Conservation (phyloP, 2,797 vertebrate species). For the Anguilla megastoma region DNA sequence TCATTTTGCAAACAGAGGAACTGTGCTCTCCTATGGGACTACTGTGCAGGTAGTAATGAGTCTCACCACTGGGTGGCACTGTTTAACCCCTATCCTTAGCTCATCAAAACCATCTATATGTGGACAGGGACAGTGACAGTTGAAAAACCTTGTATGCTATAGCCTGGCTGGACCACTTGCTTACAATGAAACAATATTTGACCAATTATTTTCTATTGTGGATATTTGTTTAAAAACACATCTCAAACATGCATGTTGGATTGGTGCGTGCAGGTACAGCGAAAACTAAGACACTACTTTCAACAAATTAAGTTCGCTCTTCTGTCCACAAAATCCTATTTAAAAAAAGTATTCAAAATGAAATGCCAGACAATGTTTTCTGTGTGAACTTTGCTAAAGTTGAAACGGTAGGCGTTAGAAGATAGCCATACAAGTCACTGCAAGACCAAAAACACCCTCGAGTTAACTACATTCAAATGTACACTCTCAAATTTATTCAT, state of each 20-base stretch:
- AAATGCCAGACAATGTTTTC: not conserved
- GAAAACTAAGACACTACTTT: not conserved
- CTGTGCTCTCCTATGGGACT: not conserved
- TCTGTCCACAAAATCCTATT: not conserved
- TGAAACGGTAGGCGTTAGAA: not conserved
- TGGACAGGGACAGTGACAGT: not conserved
- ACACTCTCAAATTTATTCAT: not conserved
- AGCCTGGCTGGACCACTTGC: not conserved
- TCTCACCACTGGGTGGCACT: conserved; percentile 57
- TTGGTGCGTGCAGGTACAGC: not conserved
- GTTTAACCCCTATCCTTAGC: conserved; percentile 34
- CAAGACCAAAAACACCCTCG: not conserved
- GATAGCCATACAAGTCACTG: not conserved
- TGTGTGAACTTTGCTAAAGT: not conserved
- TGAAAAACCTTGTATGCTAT: not conserved
- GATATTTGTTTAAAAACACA: not conserved
- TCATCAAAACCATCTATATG: not conserved
- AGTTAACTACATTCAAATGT: not conserved
- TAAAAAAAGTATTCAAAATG: not conserved
- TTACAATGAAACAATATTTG: not conserved
- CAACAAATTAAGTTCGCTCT: not conserved
- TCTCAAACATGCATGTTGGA: not conserved
- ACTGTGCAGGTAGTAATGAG: not conserved
- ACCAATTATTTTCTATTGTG: not conserved
- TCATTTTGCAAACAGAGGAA: not conserved